These are phyloP conservation scores for Alectura lathami DNA, from an alignment of 2,113 vertebrate species.

Conservation along the genomic window DNA sequence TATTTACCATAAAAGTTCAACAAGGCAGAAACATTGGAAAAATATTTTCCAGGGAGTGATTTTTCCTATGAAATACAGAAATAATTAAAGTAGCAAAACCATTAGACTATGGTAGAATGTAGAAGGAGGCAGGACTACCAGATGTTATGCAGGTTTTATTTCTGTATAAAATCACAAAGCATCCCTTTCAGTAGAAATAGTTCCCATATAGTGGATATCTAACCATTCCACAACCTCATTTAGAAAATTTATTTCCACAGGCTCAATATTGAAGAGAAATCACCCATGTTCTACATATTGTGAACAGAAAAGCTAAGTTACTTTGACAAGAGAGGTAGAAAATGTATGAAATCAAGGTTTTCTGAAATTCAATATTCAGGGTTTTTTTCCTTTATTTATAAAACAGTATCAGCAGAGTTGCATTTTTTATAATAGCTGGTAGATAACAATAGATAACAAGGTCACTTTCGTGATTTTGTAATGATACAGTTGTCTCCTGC, in stretches of 20 bases:
- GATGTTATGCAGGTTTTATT: neutral
- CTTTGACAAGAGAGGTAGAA: neutral
- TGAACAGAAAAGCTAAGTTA: neutral
- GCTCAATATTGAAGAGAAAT: neutral
- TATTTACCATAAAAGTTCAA: neutral
- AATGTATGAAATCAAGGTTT: accelerated
- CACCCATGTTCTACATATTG: neutral
- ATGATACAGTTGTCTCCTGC: neutral
- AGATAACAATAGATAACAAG: too few relatives aligned
- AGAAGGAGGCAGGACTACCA: neutral
- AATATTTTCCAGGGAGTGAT: neutral
- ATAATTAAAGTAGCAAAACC: neutral
- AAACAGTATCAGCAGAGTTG: neutral
- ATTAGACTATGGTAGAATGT: neutral
- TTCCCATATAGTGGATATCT: neutral
- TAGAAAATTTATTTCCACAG: neutral
- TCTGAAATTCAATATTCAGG: neutral
- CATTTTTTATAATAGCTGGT: neutral
- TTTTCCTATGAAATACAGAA: neutral
- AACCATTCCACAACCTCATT: neutral
- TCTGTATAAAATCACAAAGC: neutral
- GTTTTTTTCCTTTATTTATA: neutral
- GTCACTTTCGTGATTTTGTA: neutral
- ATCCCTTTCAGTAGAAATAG: too few relatives aligned
- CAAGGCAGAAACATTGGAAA: neutral